Conservation (phyloP, 2,113 vertebrate genomes). For the Actenoides hombroni region DNA sequence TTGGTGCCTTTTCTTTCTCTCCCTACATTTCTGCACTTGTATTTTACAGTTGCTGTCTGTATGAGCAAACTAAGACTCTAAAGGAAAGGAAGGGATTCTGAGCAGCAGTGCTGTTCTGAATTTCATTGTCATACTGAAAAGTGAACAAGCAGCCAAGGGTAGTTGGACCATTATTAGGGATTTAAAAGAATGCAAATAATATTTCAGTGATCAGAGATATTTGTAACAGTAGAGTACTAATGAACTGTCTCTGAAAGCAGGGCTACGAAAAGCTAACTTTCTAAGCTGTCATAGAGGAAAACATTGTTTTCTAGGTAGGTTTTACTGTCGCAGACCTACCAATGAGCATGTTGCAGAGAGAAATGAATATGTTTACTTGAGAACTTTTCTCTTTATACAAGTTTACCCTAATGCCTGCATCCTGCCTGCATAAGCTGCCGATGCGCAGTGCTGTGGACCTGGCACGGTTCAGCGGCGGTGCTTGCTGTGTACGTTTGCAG, state of each 20-base stretch:
- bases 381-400: neutral
- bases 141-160: neutral
- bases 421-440: neutral
- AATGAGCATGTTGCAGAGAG: neutral
- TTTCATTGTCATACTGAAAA: neutral
- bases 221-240: slow-evolving; percentile 24
- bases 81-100: neutral
- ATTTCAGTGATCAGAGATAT: neutral
- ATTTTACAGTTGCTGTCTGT: slow-evolving; percentile 23
- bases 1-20: neutral
- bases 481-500: neutral
- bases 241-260: neutral
- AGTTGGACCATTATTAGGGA: neutral
- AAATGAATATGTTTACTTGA: neutral
- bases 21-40: neutral
- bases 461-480: neutral
- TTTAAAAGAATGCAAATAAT: neutral
- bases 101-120: slow-evolving; percentile 16
- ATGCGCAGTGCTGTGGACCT: neutral
- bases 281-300: neutral
- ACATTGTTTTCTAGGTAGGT: neutral
- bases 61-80: slow-evolving; percentile 37
- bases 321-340: neutral
- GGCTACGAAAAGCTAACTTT: neutral
- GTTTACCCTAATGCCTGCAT: neutral